Evolutionary conservation across 2,888 invertebrate species (phyloP).

Genomic region (Pandemis corylana): DNA sequence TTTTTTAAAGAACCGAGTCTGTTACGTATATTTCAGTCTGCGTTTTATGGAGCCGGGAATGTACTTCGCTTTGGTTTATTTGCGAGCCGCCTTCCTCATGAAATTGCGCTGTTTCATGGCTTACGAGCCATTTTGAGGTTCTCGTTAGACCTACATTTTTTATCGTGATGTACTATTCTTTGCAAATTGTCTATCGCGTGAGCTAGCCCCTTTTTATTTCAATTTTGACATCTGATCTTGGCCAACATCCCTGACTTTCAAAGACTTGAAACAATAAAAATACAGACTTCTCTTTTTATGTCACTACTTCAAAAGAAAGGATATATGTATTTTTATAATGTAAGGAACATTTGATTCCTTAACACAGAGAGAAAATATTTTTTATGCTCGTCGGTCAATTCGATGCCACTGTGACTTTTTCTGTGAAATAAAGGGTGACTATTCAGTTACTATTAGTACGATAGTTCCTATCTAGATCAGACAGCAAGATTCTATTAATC

Average conservation of each 20-base stretch:
- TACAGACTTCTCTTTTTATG: too few species aligned
- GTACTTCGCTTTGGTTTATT: conserved; percentile 81
- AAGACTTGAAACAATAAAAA: too few species aligned
- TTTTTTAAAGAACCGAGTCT: conserved; percentile 79
- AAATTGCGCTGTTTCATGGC: conserved; percentile 83
- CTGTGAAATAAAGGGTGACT: too few species aligned
- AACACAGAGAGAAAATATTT: too few species aligned
- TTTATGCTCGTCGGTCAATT: too few species aligned
- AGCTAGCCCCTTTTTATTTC: conserved; percentile 58
- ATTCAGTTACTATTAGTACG: too few species aligned
- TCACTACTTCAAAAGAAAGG: too few species aligned
- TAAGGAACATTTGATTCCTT: too few species aligned
- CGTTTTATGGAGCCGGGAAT: conserved; percentile 82
- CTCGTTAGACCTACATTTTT: conserved; percentile 77
- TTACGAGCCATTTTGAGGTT: conserved; percentile 79
- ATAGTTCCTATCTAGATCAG: too few species aligned
- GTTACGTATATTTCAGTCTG: conserved; percentile 81
- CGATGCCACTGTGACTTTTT: too few species aligned
- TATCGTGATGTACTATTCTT: conserved; percentile 72
- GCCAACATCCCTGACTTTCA: neutral
- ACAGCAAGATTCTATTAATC: too few species aligned
- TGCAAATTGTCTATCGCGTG: conserved; percentile 66
- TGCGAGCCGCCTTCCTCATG: conserved; percentile 79
- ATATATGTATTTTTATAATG: too few species aligned
- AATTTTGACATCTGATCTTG: conserved; percentile 5